Percentiles rank a stretch among this genome's conserved stretches.
These are phyloP conservation scores for Drosophila varians DNA, from an alignment of 1,140 invertebrate species.

Conservation along the genomic window DNA sequence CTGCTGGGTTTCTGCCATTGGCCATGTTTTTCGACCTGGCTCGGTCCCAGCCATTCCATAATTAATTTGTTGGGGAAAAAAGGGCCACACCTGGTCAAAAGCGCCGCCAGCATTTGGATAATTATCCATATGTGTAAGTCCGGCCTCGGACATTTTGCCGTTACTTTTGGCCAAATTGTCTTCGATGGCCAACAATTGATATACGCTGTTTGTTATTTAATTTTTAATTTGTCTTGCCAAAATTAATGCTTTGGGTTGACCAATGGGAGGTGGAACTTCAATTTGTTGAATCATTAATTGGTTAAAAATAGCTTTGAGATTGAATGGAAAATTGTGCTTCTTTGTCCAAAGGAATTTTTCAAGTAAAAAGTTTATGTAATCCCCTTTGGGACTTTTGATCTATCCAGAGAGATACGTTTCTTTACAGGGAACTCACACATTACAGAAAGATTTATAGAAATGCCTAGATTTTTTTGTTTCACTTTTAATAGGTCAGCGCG, in stretches of 20 bases:
- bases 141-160: slow-evolving; percentile 25
- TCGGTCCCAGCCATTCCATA: slow-evolving; percentile 44
- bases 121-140: slow-evolving; percentile 66
- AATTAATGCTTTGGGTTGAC: slow-evolving; percentile 25
- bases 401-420: slow-evolving; percentile 3
- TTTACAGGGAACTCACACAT: background rate
- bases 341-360: slow-evolving; percentile 21
- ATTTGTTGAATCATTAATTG: slow-evolving; percentile 6
- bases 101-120: slow-evolving; percentile 44
- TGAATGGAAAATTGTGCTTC: slow-evolving; percentile 10
- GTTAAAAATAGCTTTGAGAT: slow-evolving; percentile 11
- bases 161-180: slow-evolving; percentile 27
- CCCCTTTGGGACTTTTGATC: background rate
- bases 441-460: background rate
- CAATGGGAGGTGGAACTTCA: slow-evolving; percentile 6
- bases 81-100: slow-evolving; percentile 77
- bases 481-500: background rate
- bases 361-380: slow-evolving; percentile 13
- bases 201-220: slow-evolving; percentile 26
- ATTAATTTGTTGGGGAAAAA: slow-evolving; percentile 72
- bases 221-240: slow-evolving; percentile 34
- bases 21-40: slow-evolving; percentile 22
- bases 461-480: background rate
- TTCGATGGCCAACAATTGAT: slow-evolving; percentile 43
- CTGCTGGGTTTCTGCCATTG: slow-evolving; percentile 34